Evolutionary conservation across 2,113 vertebrate genomes (phyloP).

Genomic region (Mesoclemmys tuberculata): DNA sequence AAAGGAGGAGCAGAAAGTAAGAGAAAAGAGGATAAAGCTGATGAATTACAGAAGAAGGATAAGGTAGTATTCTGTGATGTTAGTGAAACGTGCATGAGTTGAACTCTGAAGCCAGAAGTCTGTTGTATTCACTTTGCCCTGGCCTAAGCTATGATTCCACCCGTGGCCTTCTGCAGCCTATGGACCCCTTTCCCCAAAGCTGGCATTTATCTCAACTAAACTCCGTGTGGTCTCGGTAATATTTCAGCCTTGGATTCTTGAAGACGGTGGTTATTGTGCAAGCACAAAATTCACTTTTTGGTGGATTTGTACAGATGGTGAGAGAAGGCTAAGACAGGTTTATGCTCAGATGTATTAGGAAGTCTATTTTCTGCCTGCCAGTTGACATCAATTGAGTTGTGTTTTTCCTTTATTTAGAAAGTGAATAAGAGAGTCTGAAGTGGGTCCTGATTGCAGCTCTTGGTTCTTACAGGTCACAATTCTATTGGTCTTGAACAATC

Average conservation of each 20-base stretch:
- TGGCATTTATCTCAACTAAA: neutral
- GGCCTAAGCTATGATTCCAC: slow-evolving; percentile 21
- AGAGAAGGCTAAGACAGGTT: slow-evolving; percentile 42
- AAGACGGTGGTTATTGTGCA: neutral
- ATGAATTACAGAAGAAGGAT: neutral
- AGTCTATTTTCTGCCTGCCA: slow-evolving; percentile 37
- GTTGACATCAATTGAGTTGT: slow-evolving; percentile 56
- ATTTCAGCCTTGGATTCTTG: neutral
- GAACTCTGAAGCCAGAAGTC: slow-evolving; percentile 3
- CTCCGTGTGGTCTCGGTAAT: neutral
- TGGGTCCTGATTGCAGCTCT: slow-evolving; percentile 31
- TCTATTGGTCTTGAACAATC: slow-evolving; percentile 64
- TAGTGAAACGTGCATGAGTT: neutral
- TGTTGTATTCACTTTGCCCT: slow-evolving; percentile 23
- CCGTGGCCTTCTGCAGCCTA: slow-evolving; percentile 3
- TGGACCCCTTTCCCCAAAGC: neutral
- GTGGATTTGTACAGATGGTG: slow-evolving; percentile 39
- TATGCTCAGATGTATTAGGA: slow-evolving; percentile 45
- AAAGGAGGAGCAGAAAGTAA: neutral
- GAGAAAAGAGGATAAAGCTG: neutral
- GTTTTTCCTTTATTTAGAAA: slow-evolving; percentile 62
- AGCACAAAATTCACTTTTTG: neutral
- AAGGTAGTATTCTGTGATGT: neutral
- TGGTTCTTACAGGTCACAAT: slow-evolving; percentile 35
- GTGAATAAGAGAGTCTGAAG: slow-evolving; percentile 53